Base-by-base conservation (phyloP, 2,113 vertebrate species). In the Geococcyx californianus region DNA sequence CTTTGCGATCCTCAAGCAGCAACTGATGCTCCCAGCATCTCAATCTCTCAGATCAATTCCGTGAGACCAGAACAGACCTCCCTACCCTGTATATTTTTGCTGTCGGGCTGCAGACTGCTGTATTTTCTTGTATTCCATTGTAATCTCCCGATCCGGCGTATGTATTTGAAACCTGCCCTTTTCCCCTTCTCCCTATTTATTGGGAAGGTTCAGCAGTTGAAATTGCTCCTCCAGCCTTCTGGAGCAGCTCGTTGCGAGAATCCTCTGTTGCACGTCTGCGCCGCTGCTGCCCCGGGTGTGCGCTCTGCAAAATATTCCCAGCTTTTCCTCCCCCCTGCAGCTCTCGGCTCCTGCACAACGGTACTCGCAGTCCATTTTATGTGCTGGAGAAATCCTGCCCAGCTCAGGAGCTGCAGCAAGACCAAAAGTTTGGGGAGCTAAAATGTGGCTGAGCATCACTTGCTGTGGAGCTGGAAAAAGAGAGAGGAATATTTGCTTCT, bases 11-110 rank as follows among this genome's bases (percentile, higher is more conserved):
- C 86, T 72, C 38, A 11, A 77, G 84, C 83, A 90, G 84, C 49
- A 24, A 51, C 85, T 81, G 87, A 93, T 94, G 77, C 81, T 91
- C 42, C 64, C 68, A 34, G 70, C 79, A 90, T 89, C 76, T 87
- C 44, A 88, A 90, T 95, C 69, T 60, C 75, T 55, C 9, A 0
- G n/a, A 94, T 94, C 86, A 78, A 56, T 95, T 69, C 56, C 69
- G 69, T 68, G 54, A 60, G 68, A 66, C 25, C 3, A 2, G 70
- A 87, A 34, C 68, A 69, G n/a, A 68, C 31, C 33, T 93, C 73
- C 63, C 44, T 79, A 58, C 64, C 38, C 38, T 69, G 3, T 67
- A 12, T 44, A 26, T 77, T 79, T 93, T 38, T 3, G 1, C 52
- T 62, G 33, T 14, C 0, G 0, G 34, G 63, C 45, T 94, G 60